A percentile compares a stretch with the other conserved stretches of the same genome.
These are phyloP conservation scores for Melanotaenia parkinsoni DNA, from an alignment of 2,797 vertebrate species.

Conservation along the genomic window DNA sequence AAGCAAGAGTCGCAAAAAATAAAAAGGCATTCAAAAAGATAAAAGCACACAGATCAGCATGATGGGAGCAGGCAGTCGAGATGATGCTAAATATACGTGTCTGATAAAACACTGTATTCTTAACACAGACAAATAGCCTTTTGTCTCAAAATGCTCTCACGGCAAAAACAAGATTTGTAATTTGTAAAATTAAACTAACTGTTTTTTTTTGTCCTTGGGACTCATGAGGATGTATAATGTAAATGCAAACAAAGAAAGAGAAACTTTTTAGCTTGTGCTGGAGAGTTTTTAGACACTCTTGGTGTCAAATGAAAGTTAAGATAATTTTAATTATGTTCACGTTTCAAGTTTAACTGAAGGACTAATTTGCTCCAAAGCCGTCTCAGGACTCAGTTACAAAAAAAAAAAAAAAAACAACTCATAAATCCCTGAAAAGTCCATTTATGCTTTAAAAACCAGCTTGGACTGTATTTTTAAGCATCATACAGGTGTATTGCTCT, in stretches of 20 bases:
- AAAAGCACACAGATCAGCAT: conserved; percentile 35
- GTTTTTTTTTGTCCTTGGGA: conserved; percentile 3
- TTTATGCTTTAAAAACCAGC: neutral
- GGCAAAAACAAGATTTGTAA: conserved; percentile 10
- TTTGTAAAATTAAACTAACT: neutral
- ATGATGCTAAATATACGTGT: conserved; percentile 51
- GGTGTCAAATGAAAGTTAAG: conserved; percentile 6
- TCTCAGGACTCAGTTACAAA: neutral
- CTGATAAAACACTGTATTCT: conserved; percentile 28
- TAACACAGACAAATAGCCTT: conserved; percentile 49
- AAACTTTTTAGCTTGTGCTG: neutral
- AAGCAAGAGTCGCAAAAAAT: conserved; percentile 61
- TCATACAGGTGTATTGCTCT: conserved; percentile 43
- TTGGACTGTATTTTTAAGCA: neutral
- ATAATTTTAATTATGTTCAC: neutral
- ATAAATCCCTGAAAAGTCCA: conserved; percentile 3
- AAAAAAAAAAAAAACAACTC: neutral
- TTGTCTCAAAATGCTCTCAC: conserved; percentile 14
- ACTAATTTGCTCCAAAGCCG: neutral
- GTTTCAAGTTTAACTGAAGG: neutral
- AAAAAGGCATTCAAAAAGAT: conserved; percentile 62
- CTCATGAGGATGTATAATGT: conserved; percentile 12
- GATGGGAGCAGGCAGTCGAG: conserved; percentile 51
- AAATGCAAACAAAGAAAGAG: neutral
- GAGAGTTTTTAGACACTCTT: neutral